A percentile compares a stretch with the other conserved stretches of the same genome.
phyloP scores from a whole-genome alignment of 2,888 invertebrate species.

The Nymphalis c-album region DNA sequence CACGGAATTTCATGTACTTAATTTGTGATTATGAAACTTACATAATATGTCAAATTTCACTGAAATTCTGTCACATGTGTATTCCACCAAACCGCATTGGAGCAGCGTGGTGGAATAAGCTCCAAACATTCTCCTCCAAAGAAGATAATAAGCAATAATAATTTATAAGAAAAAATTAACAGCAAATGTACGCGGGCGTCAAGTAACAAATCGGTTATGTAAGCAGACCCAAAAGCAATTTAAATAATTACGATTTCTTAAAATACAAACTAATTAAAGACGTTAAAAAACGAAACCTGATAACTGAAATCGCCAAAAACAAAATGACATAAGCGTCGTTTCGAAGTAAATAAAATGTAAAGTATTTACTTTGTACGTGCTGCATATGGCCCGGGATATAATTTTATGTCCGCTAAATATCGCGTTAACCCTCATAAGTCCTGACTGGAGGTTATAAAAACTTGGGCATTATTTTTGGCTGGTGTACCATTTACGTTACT shows the following conservation, averaged over 20 bases:
- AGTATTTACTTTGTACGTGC: constrained; percentile 34
- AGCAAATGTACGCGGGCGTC: too few relatives aligned
- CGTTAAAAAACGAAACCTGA: neutral
- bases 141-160: too few relatives aligned
- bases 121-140: too few relatives aligned
- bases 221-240: too few relatives aligned
- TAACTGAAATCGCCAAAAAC: neutral
- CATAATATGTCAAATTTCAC: too few relatives aligned
- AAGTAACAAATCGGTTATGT: too few relatives aligned
- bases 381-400: constrained; percentile 36
- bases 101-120: too few relatives aligned
- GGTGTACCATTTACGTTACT: constrained; percentile 8
- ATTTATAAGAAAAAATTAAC: too few relatives aligned
- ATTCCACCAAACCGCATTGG: too few relatives aligned
- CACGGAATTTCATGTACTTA: too few relatives aligned
- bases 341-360: constrained; percentile 18
- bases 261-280: neutral
- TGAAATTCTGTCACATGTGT: too few relatives aligned
- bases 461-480: constrained; percentile 34
- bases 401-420: constrained; percentile 31
- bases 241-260: neutral
- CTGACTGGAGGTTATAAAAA: constrained; percentile 35
- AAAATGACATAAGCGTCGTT: constrained; percentile 18
- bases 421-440: constrained; percentile 22
- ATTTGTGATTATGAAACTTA: too few relatives aligned